These are phyloP conservation scores for Drosophila kohkoa DNA, from an alignment of 1,140 invertebrate species.

Conservation along the genomic window DNA sequence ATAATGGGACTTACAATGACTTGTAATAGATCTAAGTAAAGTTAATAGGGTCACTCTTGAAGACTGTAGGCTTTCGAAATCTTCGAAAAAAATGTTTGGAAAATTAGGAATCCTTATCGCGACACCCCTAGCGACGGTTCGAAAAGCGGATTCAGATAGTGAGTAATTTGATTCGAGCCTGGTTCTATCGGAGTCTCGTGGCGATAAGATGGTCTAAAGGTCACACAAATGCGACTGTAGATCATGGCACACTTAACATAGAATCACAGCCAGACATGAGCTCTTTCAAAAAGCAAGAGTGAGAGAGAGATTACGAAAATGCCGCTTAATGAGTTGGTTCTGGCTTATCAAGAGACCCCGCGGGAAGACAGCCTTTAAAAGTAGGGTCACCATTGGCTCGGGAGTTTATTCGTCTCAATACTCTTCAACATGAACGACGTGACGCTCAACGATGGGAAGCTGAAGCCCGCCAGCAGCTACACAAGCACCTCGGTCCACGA, in stretches of 20 bases:
- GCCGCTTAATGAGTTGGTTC: slow-evolving; percentile 5
- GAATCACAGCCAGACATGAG: slow-evolving; percentile 11
- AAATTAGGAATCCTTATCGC: slow-evolving; percentile 14
- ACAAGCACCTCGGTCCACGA: slow-evolving; percentile 68
- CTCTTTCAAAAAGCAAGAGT: not conserved
- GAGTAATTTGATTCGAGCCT: slow-evolving; percentile 25
- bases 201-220: slow-evolving; percentile 47
- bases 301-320: slow-evolving; percentile 33
- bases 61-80: not conserved
- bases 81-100: not conserved
- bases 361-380: slow-evolving; percentile 54
- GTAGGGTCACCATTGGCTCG: slow-evolving; percentile 14
- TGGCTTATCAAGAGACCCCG: slow-evolving; percentile 8
- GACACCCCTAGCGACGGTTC: not conserved
- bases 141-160: slow-evolving; percentile 18
- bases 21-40: not conserved
- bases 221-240: slow-evolving; percentile 36
- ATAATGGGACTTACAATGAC: not conserved
- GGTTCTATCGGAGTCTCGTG: slow-evolving; percentile 22
- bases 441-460: slow-evolving; percentile 18
- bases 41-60: not conserved
- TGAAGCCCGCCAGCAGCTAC: slow-evolving; percentile 66
- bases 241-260: slow-evolving; percentile 32
- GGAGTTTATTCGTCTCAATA: slow-evolving; percentile 47
- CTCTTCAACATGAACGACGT: slow-evolving; percentile 60